Conservation (phyloP, 1,140 invertebrate genomes). For the Eupristina koningsbergeri region DNA sequence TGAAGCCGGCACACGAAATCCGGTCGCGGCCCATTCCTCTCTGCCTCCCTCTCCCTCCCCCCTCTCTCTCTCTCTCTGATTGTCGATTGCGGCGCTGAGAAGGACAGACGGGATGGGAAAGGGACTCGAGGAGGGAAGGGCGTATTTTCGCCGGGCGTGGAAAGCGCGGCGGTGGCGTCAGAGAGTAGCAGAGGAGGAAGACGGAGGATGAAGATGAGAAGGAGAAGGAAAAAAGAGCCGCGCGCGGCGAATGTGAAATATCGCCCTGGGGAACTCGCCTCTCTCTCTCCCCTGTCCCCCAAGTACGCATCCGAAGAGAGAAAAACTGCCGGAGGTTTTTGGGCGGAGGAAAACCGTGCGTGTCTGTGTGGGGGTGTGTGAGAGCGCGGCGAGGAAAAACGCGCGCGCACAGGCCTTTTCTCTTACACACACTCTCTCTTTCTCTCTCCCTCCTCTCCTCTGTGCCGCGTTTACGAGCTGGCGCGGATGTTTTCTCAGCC, state of each 20-base stretch:
- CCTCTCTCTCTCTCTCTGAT: not conserved
- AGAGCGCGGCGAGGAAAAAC: not conserved
- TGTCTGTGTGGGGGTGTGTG: not conserved
- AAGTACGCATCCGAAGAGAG: not conserved
- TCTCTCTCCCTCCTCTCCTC: too few relatives aligned
- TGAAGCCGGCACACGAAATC: slow-evolving; percentile 8
- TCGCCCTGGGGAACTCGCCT: slow-evolving; percentile 30
- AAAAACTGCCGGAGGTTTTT: not conserved
- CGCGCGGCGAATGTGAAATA: slow-evolving; percentile 45
- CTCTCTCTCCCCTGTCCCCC: not conserved
- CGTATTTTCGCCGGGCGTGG: slow-evolving; percentile 27
- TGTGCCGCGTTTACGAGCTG: not conserved
- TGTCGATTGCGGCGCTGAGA: slow-evolving; percentile 6
- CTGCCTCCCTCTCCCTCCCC: too few relatives aligned
- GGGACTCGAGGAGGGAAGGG: not conserved
- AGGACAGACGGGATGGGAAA: not conserved
- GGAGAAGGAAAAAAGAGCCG: not conserved
- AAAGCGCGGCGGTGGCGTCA: too few relatives aligned
- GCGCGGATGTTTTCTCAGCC: slow-evolving; percentile 40
- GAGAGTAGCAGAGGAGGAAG: too few relatives aligned
- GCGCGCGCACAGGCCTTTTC: slow-evolving; percentile 15
- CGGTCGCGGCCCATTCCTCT: slow-evolving; percentile 9
- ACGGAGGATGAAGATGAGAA: too few relatives aligned
- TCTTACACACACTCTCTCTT: not conserved
- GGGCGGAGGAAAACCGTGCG: slow-evolving; percentile 14